A percentile compares a stretch with the other conserved stretches of the same genome.
Evolutionary conservation across 2,113 vertebrate genomes (phyloP).

Genomic region (Eolophus roseicapilla): DNA sequence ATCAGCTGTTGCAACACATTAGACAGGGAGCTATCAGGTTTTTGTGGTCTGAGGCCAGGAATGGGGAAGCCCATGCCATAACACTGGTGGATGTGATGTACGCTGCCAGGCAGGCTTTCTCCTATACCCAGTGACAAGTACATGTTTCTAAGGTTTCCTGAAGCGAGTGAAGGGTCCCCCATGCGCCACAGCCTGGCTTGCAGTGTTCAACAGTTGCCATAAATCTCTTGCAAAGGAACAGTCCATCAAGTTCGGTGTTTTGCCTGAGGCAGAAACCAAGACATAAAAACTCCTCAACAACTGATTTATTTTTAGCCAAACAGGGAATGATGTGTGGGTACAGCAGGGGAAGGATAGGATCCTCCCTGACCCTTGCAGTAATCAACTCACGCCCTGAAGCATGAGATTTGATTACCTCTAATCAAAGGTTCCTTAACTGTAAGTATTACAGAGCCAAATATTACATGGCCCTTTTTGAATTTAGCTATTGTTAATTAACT

Average conservation of each 20-base stretch:
- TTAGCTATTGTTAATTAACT: not conserved
- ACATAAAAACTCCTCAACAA: not conserved
- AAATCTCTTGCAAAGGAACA: not conserved
- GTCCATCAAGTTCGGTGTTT: not conserved
- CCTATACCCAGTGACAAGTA: not conserved
- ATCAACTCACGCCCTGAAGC: not conserved
- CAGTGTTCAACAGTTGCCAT: not conserved
- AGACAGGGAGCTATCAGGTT: not conserved
- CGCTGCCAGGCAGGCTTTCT: not conserved
- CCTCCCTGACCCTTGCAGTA: not conserved
- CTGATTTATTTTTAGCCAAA: not conserved
- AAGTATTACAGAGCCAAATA: not conserved
- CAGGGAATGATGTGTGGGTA: not conserved
- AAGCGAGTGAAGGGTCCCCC: too few species aligned
- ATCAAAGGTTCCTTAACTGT: not conserved
- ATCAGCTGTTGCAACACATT: accelerated
- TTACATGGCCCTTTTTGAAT: not conserved
- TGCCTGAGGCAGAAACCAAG: not conserved
- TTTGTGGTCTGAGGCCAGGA: not conserved
- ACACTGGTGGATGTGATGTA: too few species aligned
- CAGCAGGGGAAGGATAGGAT: not conserved
- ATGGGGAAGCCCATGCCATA: not conserved
- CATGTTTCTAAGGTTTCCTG: not conserved
- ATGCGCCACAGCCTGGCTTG: accelerated
- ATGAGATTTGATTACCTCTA: not conserved